Evolutionary conservation across 1,140 invertebrate species (phyloP).

Genomic region (Sycophaga agraensis): DNA sequence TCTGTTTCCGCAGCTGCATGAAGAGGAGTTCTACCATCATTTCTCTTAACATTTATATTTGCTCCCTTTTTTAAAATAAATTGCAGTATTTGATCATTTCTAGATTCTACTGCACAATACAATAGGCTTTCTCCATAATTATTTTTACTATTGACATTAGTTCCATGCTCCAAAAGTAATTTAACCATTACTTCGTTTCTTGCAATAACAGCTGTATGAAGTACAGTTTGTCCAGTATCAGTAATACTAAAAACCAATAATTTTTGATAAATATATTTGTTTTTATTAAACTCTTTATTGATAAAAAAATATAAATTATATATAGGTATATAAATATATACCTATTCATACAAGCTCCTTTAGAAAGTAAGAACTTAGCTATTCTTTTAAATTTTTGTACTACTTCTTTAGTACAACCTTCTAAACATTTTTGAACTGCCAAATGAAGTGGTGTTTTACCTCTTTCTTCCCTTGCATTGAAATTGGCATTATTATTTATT

Average conservation of each 20-base stretch:
- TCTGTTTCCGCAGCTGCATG: conserved; percentile 58
- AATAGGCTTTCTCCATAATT: conserved; percentile 29
- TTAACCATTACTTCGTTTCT: conserved; percentile 24
- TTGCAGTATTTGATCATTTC: conserved; percentile 30
- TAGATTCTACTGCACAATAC: conserved; percentile 32
- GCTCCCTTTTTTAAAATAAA: conserved; percentile 32
- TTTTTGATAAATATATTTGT: conserved; percentile 62
- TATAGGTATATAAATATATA: not conserved
- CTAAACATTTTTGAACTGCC: conserved; percentile 5
- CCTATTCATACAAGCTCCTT: conserved; percentile 5
- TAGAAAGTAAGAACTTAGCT: conserved; percentile 7
- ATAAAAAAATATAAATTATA: too few relatives aligned
- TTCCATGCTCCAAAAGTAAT: conserved; percentile 28
- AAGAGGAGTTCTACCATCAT: conserved; percentile 48
- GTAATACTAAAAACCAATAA: conserved; percentile 47
- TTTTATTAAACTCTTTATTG: too few relatives aligned
- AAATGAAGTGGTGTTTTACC: conserved; percentile 10
- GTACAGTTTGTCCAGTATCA: conserved; percentile 11
- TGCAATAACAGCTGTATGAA: conserved; percentile 19
- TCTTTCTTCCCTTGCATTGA: conserved; percentile 22
- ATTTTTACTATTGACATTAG: conserved; percentile 45
- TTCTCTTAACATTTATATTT: conserved; percentile 27
- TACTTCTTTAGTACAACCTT: conserved; percentile 11
- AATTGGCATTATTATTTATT: conserved; percentile 20
- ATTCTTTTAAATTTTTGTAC: conserved; percentile 23